These are phyloP conservation scores for Pantelozetes paolii DNA, from an alignment of 2,888 invertebrate genomes.

Conservation along the genomic window DNA sequence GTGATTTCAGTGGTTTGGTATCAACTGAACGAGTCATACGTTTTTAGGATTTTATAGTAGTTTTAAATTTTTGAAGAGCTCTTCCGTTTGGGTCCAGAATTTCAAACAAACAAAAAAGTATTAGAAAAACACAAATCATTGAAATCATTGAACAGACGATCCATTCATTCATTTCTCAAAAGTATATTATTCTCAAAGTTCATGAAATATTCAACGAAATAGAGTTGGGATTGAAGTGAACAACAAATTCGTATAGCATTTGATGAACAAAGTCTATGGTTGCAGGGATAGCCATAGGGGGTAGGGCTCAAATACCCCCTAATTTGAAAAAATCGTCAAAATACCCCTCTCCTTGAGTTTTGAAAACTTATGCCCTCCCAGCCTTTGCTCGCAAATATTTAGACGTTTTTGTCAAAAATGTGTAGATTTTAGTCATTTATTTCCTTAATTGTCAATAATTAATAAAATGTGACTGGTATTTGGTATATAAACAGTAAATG, in stretches of 20 bases:
- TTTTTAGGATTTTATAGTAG: neutral
- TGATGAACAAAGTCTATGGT: constrained; percentile 22
- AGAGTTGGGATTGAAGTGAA: constrained; percentile 3
- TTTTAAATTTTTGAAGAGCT: neutral
- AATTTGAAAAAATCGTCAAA: too few relatives aligned
- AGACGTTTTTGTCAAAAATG: too few relatives aligned
- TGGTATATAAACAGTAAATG: too few relatives aligned
- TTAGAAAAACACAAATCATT: constrained; percentile 26
- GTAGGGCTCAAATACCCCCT: too few relatives aligned
- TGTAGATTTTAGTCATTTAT: too few relatives aligned
- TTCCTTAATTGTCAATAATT: too few relatives aligned
- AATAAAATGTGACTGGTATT: too few relatives aligned
- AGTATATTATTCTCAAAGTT: constrained; percentile 31
- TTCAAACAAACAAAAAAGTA: neutral
- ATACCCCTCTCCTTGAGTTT: too few relatives aligned
- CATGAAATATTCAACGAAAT: constrained; percentile 36
- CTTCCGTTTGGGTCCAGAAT: neutral
- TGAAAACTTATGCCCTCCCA: too few relatives aligned
- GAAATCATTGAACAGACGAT: neutral
- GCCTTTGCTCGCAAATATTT: too few relatives aligned
- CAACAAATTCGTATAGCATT: constrained; percentile 13
- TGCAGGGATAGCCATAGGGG: too few relatives aligned
- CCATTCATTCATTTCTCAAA: constrained; percentile 15
- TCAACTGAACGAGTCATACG: neutral
- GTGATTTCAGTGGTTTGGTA: too few relatives aligned